These are phyloP conservation scores for Danio kyathit DNA, from an alignment of 2,797 vertebrate genomes.

Conservation along the genomic window DNA sequence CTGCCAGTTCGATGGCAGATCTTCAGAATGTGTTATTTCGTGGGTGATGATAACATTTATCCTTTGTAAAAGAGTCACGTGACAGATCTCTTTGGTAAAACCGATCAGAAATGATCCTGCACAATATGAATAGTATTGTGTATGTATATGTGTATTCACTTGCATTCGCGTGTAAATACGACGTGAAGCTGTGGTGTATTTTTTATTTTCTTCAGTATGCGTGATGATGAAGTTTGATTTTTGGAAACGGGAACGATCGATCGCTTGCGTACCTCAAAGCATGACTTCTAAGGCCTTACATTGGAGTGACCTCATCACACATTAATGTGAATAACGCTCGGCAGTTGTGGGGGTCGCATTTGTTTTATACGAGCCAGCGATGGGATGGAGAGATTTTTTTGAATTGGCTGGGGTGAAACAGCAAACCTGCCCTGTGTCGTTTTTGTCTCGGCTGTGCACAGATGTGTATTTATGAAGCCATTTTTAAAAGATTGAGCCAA, in stretches of 20 bases:
- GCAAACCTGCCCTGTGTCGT: constrained; percentile 38
- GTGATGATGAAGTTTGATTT: constrained; percentile 59
- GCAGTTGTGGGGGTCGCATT: constrained; percentile 73
- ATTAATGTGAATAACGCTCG: constrained; percentile 71
- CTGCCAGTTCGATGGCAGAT: constrained; percentile 35
- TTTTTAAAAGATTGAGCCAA: constrained; percentile 84
- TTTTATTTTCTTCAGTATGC: constrained; percentile 63
- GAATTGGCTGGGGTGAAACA: constrained; percentile 22
- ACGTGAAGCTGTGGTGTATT: constrained; percentile 56
- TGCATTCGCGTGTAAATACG: constrained; percentile 57
- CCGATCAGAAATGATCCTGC: constrained; percentile 47
- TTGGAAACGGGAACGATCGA: constrained; percentile 74
- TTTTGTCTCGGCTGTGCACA: neutral
- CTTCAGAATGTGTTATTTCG: constrained; percentile 61
- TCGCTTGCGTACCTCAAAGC: constrained; percentile 89
- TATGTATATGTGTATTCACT: constrained; percentile 55
- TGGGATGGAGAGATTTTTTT: constrained; percentile 39
- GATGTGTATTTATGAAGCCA: constrained; percentile 78
- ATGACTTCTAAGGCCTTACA: constrained; percentile 89
- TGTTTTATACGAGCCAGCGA: constrained; percentile 63
- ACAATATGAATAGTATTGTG: constrained; percentile 47
- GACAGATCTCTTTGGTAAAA: constrained; percentile 14
- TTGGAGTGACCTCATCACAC: constrained; percentile 82
- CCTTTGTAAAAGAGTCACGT: constrained; percentile 36
- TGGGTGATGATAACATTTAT: constrained; percentile 40